Conservation (phyloP, 2,888 invertebrate genomes). For the Tinea pellionella region DNA sequence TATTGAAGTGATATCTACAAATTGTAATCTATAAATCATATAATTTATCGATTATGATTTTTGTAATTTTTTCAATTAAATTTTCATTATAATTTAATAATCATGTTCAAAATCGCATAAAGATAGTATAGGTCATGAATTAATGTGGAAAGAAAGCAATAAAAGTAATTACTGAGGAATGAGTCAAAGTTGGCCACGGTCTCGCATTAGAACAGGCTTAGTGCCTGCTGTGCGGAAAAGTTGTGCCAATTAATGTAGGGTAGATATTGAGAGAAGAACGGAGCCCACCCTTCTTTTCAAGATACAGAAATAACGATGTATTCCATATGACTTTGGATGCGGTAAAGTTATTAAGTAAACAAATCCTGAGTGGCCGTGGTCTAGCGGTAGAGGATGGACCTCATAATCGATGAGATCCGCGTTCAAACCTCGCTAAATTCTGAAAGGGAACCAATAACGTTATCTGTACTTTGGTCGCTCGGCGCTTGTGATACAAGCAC, state of each 20-base stretch:
- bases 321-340: background rate
- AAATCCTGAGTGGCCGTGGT: no score
- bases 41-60: no score
- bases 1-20: no score
- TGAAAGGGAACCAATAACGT: no score
- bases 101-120: slow-evolving; percentile 9
- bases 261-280: slow-evolving; percentile 21
- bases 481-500: no score
- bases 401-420: no score
- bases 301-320: background rate
- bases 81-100: no score
- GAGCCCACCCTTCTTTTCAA: background rate
- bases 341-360: background rate
- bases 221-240: slow-evolving; percentile 41
- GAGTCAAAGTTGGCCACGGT: slow-evolving; percentile 44
- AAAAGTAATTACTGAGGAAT: slow-evolving; percentile 47
- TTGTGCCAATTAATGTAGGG: slow-evolving; percentile 42
- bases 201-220: slow-evolving; percentile 42
- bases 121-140: background rate
- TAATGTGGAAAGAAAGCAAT: slow-evolving; percentile 37
- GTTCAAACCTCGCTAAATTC: no score
- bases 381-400: no score
- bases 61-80: no score
- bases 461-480: no score
- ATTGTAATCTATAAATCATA: no score